These are phyloP conservation scores for Meloidogyne floridensis DNA, from an alignment of 1,140 invertebrate genomes.

Conservation along the genomic window DNA sequence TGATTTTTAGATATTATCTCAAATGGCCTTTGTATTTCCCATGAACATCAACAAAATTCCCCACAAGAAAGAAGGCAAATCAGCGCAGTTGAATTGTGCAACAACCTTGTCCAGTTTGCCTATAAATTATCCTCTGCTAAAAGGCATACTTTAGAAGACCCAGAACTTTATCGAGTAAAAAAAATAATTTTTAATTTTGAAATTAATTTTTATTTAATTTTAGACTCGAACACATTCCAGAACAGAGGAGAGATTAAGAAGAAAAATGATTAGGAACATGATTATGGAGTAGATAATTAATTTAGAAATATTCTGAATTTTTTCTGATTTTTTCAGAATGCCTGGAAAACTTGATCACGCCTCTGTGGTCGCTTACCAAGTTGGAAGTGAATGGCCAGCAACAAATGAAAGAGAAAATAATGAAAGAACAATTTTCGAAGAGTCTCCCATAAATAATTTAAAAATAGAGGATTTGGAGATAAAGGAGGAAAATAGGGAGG, in stretches of 20 bases:
- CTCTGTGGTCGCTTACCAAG: constrained; percentile 80
- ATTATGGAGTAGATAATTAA: constrained; percentile 68
- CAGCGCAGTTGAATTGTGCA: constrained; percentile 72
- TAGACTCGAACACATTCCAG: constrained; percentile 68
- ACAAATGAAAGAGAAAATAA: neutral
- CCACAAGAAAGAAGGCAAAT: constrained; percentile 1
- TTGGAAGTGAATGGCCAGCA: constrained; percentile 63
- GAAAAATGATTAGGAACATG: constrained; percentile 76
- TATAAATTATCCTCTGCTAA: constrained; percentile 73
- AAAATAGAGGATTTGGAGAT: neutral
- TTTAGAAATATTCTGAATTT: neutral
- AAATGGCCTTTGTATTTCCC: constrained; percentile 68
- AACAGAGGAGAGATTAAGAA: constrained; percentile 73
- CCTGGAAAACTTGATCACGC: constrained; percentile 92
- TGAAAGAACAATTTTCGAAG: constrained; percentile 4
- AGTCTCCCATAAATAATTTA: neutral
- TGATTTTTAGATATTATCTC: constrained; percentile 72
- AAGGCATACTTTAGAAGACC: constrained; percentile 78
- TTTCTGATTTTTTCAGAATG: constrained; percentile 67
- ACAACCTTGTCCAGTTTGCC: constrained; percentile 78
- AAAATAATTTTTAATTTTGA: neutral
- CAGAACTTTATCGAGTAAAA: constrained; percentile 74
- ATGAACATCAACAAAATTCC: neutral
- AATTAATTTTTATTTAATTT: neutral
- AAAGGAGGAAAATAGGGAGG: neutral